Base-by-base conservation (phyloP, 2,113 vertebrate genomes). In the Tetraodon nigroviridis region DNA sequence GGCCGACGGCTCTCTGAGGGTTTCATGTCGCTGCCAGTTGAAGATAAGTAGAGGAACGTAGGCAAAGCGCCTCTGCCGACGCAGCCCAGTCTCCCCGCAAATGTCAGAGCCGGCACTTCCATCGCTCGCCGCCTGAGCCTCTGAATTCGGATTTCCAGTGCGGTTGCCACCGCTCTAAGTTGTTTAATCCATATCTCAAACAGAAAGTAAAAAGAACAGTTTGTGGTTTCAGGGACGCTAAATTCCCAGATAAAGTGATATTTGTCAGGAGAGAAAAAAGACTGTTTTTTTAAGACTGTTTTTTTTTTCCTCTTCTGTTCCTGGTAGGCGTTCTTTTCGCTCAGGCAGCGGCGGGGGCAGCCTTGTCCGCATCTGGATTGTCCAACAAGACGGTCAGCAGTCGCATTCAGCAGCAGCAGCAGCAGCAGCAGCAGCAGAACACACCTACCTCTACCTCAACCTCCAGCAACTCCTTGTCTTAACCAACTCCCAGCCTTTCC, bases 281-380 rank as follows among this genome's bases (percentile, higher is more conserved):
- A 12, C 27, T 29, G 27, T 44, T n/a, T n/a, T 7, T 16, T 16
- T n/a, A 46, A 46, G 15, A 16, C 15, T 22, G 3, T 41, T 12
- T 6, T 15, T 48, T 15, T 27, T 6, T 16, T 32, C 3, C 19
- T 14, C 78, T 40, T 46, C 52, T 49, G 4, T 47, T 46, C 3
- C 58, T 37, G 1, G 32, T 37, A 98, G 96, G 96, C 69, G 93
- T 98, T 72, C 90, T 98, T 63, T 98, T 95, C 22, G 95, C 95
- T 64, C 95, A 98, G 89, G 90, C 92, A 10, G 86, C 92, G 11
- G 83, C 92, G 0, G 92, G 91, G 40, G 78, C 89, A 42, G 82
- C 88, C 50, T 87, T 89, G 6, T 90, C 92, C 10, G 81, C 84
- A 6, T 87, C 92, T 22, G 82, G 71, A 64, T 85, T 87, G 57